A percentile compares a stretch with the other conserved stretches of the same genome.
phyloP scores from a whole-genome alignment of 2,113 vertebrate species.

The Clarias macrocephalus region DNA sequence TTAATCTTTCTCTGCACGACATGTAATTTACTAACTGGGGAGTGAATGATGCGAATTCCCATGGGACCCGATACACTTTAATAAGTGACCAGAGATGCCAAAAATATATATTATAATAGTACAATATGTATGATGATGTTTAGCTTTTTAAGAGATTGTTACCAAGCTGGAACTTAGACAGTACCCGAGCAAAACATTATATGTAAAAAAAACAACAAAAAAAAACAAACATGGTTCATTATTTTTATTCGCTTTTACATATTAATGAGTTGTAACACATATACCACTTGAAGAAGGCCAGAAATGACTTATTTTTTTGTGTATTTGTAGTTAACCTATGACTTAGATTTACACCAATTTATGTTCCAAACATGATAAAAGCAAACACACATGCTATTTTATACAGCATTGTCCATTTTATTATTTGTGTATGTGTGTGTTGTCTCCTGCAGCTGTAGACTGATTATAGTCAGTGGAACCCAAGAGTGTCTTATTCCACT shows the following conservation, averaged over 20 bases:
- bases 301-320: neutral
- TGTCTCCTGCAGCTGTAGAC: neutral
- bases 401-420: neutral
- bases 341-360: neutral
- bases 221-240: neutral
- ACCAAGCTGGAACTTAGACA: neutral
- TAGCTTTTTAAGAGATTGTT: neutral
- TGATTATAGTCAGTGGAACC: slow-evolving; percentile 38
- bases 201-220: neutral
- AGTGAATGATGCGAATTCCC: neutral
- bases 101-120: neutral
- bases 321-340: neutral
- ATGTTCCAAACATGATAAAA: neutral
- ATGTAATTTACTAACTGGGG: neutral
- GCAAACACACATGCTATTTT: slow-evolving; percentile 22
- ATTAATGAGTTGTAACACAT: neutral
- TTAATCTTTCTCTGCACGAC: neutral
- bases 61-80: neutral
- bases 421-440: slow-evolving; percentile 21
- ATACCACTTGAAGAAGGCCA: neutral
- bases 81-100: neutral
- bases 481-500: slow-evolving; percentile 16
- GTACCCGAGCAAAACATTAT: neutral
- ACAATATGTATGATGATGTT: neutral
- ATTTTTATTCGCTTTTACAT: neutral